Evolutionary conservation across 2,797 vertebrate genomes (phyloP), one percentile per base, ranked within the genome.

Genomic region (Mastacembelus armatus): DNA sequence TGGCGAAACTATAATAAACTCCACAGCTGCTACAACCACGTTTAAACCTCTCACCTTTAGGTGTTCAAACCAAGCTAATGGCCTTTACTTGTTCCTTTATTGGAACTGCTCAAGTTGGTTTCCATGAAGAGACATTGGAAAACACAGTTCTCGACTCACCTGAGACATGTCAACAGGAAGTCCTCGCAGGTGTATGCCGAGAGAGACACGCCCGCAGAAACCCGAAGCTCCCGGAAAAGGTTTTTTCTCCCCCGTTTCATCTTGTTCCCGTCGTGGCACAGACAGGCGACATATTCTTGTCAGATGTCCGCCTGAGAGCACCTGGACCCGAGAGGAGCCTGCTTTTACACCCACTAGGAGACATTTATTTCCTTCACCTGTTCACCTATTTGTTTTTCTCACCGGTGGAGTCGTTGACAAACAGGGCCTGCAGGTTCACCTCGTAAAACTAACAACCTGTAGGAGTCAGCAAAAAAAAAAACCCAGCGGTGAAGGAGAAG

Each of bases 131-230:
- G n/a, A n/a, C n/a, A n/a, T 38, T 38, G 1, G 16, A 38, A 35
- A 14, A 4, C 14, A 2, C 4, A 3, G 12, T 35, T 38, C 38
- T n/a, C 3, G 15, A 38, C 16, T 39, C 16, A 39, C 32, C 71
- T 69, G 63, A 19, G 4, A 3, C 71, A 73, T 59, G 81, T 84
- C 86, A 85, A 80, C 81, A 83, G 88, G 88, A 91, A 88, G 83
- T 84, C 0, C 0, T 0, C 43, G 11, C 80, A 74, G 84, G 76
- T 80, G 81, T 47, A 18, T 35, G 4, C 21, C 36, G 33, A 48
- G 32, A 2, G 32, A 55, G 84, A 58, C 84, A 91, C 91, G 81
- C 89, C 91, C 78, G 10, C 49, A 68, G 86, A 84, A 81, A 89
- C 82, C 56, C 15, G 62, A 83, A 5, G 50, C 44, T 76, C 49